phyloP scores from a whole-genome alignment of 2,113 vertebrate species.

The Plotosus lineatus region DNA sequence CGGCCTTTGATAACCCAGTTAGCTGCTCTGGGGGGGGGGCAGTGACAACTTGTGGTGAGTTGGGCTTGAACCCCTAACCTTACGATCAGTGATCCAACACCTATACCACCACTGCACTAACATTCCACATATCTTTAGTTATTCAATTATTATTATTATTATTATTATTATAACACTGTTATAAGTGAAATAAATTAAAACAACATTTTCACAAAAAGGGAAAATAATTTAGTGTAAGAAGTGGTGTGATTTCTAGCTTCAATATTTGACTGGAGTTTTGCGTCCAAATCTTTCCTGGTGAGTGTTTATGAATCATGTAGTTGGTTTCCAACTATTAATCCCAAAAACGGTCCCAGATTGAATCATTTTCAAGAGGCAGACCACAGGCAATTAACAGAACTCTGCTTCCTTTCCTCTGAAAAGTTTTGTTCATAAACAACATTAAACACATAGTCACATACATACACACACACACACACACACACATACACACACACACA shows the following conservation, averaged over 20 bases:
- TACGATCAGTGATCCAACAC: too few species aligned
- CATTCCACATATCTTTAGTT: too few species aligned
- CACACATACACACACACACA: background rate
- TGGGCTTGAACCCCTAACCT: too few species aligned
- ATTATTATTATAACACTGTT: background rate
- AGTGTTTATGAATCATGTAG: constrained; percentile 53
- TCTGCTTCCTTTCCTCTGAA: constrained; percentile 28
- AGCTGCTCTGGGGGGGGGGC: too few species aligned
- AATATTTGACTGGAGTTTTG: constrained; percentile 36
- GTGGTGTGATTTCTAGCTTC: constrained; percentile 29
- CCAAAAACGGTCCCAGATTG: constrained; percentile 47
- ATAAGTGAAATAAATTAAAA: background rate
- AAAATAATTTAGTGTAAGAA: constrained; percentile 17
- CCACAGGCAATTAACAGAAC: constrained; percentile 36
- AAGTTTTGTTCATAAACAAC: constrained; percentile 51
- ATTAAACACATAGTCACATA: constrained; percentile 29
- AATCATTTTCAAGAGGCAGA: constrained; percentile 25
- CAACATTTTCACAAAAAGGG: background rate
- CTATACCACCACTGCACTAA: too few species aligned
- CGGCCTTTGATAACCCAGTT: too few species aligned
- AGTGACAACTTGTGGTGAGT: too few species aligned
- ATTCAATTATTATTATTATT: background rate
- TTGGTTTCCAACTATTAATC: constrained; percentile 51
- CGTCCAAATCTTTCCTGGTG: constrained; percentile 44
- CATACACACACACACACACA: background rate